Percentiles rank a stretch among this genome's conserved stretches.
Evolutionary conservation across 2,797 vertebrate species (phyloP).

Genomic region (Podarcis siculus): DNA sequence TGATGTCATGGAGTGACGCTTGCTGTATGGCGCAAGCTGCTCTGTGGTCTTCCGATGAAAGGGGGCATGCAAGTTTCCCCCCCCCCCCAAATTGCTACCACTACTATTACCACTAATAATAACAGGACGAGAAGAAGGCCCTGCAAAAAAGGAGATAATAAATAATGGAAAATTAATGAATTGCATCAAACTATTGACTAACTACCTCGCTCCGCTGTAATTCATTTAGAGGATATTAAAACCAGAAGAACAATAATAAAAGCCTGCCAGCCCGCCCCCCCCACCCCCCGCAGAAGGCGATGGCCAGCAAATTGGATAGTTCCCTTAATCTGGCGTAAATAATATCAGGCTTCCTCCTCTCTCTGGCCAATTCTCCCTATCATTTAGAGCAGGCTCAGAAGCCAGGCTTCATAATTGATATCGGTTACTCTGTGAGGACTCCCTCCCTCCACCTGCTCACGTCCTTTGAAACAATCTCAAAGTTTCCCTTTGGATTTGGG

Average conservation of each 20-base stretch:
- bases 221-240: slow-evolving; percentile 87
- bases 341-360: slow-evolving; percentile 84
- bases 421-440: slow-evolving; percentile 79
- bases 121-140: no score
- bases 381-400: slow-evolving; percentile 85
- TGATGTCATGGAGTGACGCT: no score
- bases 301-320: slow-evolving; percentile 84
- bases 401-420: slow-evolving; percentile 81
- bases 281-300: slow-evolving; percentile 75
- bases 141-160: slow-evolving; percentile 59
- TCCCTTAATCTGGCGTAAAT: slow-evolving; percentile 91
- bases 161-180: slow-evolving; percentile 83
- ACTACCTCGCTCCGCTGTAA: slow-evolving; percentile 83
- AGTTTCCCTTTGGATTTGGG: slow-evolving; percentile 59
- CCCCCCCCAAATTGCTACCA: no score
- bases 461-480: slow-evolving; percentile 73
- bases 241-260: slow-evolving; percentile 84
- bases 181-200: slow-evolving; percentile 87
- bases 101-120: no score
- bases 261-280: slow-evolving; percentile 76
- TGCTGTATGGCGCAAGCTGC: no score
- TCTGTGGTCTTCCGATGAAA: no score
- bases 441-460: slow-evolving; percentile 77
- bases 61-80: no score
- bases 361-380: slow-evolving; percentile 84